Evolutionary conservation across 2,797 vertebrate species (phyloP).

Genomic region (Dromococcyx pavoninus): DNA sequence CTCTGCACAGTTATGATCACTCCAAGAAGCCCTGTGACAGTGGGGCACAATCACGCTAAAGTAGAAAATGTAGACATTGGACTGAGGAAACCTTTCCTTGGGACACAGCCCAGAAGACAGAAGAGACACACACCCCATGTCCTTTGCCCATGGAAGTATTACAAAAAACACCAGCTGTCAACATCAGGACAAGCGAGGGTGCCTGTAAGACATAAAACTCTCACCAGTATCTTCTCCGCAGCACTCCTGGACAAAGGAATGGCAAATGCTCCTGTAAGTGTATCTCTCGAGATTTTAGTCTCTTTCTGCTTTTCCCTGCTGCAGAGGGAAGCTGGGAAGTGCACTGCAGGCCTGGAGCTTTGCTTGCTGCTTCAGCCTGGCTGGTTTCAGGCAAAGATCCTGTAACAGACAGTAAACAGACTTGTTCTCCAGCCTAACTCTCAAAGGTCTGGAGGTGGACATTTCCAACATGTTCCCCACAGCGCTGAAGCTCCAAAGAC

Average conservation of each 20-base stretch:
- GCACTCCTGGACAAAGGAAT: not conserved
- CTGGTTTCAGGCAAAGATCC: conserved; percentile 52
- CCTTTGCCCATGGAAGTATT: not conserved
- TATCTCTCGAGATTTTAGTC: conserved; percentile 31
- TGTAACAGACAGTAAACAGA: conserved; percentile 36
- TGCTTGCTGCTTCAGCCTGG: not conserved
- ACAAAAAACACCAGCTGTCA: not conserved
- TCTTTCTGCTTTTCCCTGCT: conserved; percentile 52
- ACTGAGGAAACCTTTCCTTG: not conserved
- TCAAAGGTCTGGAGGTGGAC: not conserved
- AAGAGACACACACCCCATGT: not conserved
- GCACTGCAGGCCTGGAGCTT: not conserved
- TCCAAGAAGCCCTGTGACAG: not conserved
- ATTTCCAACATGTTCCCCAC: not conserved
- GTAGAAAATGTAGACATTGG: not conserved
- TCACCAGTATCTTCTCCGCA: conserved; percentile 49
- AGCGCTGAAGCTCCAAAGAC: not conserved
- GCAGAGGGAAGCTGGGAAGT: not conserved
- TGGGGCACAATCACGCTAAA: not conserved
- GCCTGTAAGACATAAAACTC: not conserved
- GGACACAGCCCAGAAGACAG: not conserved
- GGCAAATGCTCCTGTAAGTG: not conserved
- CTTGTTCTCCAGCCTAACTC: not conserved
- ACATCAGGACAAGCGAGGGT: not conserved
- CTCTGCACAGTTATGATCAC: fast-evolving